Conservation (phyloP, 1,140 invertebrate genomes). For the Neotoxoptera formosana region DNA sequence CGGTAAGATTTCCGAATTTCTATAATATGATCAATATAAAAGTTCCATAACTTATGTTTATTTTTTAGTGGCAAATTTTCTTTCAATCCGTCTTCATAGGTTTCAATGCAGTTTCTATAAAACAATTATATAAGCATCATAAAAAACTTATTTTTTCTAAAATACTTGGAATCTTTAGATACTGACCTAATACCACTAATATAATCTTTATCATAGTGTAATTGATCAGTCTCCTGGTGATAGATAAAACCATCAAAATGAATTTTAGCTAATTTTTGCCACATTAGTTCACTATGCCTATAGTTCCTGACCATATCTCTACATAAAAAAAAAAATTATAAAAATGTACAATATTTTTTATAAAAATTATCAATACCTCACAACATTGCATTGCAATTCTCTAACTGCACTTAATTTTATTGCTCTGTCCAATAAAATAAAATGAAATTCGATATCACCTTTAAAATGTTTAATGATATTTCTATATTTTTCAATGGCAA, state of each 20-base stretch:
- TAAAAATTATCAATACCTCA: slow-evolving; percentile 25
- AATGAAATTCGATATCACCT: slow-evolving; percentile 47
- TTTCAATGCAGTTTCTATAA: slow-evolving; percentile 44
- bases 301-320: slow-evolving; percentile 49
- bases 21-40: slow-evolving; percentile 46
- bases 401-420: slow-evolving; percentile 17
- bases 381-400: slow-evolving; percentile 34
- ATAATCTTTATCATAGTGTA: slow-evolving; percentile 49
- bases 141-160: neutral
- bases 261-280: slow-evolving; percentile 52
- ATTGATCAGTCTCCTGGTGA: slow-evolving; percentile 31
- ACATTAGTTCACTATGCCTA: slow-evolving; percentile 49
- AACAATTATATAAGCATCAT: neutral
- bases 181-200: slow-evolving; percentile 32
- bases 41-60: slow-evolving; percentile 50
- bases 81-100: slow-evolving; percentile 31
- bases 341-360: neutral
- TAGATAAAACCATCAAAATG: slow-evolving; percentile 47
- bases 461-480: slow-evolving; percentile 36
- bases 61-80: slow-evolving; percentile 39
- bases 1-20: slow-evolving; percentile 52
- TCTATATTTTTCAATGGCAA: slow-evolving; percentile 40
- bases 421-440: slow-evolving; percentile 38
- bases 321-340: neutral
- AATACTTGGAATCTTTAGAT: too few relatives aligned